Conservation (phyloP, 2,797 vertebrate species). For the Orestias chungarensis region DNA sequence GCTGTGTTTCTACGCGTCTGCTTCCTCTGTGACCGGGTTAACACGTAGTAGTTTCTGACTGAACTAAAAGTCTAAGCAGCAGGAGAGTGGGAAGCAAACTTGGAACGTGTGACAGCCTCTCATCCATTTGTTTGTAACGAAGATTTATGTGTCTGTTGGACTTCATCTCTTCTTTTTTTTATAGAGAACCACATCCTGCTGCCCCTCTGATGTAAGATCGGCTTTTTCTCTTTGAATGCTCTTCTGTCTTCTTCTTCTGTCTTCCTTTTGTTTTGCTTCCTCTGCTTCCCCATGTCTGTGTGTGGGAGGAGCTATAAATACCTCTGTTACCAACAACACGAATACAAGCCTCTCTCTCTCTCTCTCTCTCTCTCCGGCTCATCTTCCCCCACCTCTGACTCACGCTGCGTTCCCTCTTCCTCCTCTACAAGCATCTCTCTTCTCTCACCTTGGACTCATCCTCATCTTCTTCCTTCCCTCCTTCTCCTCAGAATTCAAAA, state of each 20-base stretch:
- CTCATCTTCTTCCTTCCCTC: constrained; percentile 6
- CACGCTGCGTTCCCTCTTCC: constrained; percentile 52
- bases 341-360: constrained; percentile 71
- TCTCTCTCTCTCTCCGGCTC: constrained; percentile 43
- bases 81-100: constrained; percentile 47
- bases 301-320: constrained; percentile 80
- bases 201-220: constrained; percentile 47
- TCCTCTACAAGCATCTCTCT: constrained; percentile 22
- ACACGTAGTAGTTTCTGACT: constrained; percentile 24
- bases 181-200: constrained; percentile 35
- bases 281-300: constrained; percentile 36
- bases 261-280: constrained; percentile 21
- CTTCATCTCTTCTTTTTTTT: constrained; percentile 33
- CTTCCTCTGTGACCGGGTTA: constrained; percentile 33
- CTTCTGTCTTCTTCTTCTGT: constrained; percentile 42
- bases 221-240: constrained; percentile 22
- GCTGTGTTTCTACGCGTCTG: background rate
- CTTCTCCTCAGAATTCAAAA: background rate
- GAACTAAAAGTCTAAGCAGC: constrained; percentile 18
- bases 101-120: constrained; percentile 18
- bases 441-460: constrained; percentile 39
- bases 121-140: constrained; percentile 11
- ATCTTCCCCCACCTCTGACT: constrained; percentile 66
- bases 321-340: constrained; percentile 75
- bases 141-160: constrained; percentile 15